phyloP scores from a whole-genome alignment of 2,113 vertebrate species.

The Ibidorhyncha struthersii region DNA sequence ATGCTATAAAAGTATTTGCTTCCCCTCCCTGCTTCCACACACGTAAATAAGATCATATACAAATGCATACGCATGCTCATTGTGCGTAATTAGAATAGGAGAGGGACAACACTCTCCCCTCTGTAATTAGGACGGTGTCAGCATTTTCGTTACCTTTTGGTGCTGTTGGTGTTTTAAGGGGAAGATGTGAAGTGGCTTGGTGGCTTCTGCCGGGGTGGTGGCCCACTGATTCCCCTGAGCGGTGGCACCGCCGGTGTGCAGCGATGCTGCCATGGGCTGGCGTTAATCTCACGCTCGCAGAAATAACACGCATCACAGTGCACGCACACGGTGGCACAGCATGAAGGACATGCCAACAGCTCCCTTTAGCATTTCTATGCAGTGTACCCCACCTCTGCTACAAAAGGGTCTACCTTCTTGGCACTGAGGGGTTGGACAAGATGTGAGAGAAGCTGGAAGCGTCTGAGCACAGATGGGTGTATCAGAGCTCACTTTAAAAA shows the following conservation, averaged over 20 bases:
- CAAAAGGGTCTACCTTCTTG: neutral
- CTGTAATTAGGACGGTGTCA: neutral
- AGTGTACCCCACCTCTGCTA: neutral
- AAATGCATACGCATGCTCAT: neutral
- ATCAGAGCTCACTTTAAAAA: neutral
- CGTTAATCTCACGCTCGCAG: neutral
- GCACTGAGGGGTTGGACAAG: neutral
- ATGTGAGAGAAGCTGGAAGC: neutral
- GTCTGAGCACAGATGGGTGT: fast-evolving
- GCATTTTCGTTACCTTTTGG: neutral
- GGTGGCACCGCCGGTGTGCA: too few relatives aligned
- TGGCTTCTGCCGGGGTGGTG: neutral
- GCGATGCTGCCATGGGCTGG: neutral
- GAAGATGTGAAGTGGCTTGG: neutral
- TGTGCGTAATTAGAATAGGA: neutral
- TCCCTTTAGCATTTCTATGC: neutral
- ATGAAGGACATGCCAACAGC: fast-evolving
- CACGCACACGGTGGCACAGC: fast-evolving
- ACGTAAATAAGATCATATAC: neutral
- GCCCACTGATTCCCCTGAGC: too few relatives aligned
- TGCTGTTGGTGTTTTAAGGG: neutral
- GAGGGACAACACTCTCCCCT: neutral
- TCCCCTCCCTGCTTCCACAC: neutral
- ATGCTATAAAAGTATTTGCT: neutral
- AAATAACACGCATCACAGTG: neutral